These are phyloP conservation scores for Lateolabrax maculatus DNA, from an alignment of 2,797 vertebrate genomes.

Conservation along the genomic window DNA sequence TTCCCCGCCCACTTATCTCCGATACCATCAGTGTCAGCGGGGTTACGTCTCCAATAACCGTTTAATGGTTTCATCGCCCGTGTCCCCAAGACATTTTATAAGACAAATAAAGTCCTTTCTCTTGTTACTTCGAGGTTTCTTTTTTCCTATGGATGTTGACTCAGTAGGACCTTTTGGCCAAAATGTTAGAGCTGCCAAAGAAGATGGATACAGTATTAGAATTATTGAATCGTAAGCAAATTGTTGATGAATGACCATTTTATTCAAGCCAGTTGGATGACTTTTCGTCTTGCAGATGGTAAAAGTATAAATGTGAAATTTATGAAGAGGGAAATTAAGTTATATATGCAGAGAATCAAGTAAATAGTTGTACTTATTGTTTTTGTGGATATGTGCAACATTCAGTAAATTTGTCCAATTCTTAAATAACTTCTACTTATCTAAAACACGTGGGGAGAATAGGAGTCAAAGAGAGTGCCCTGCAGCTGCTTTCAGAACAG, in stretches of 20 bases:
- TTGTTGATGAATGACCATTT: conserved; percentile 56
- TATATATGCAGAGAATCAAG: conserved; percentile 3
- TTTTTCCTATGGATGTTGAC: conserved; percentile 53
- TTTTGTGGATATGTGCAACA: conserved; percentile 18
- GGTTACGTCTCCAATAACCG: conserved; percentile 67
- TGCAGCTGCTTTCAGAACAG: conserved; percentile 52
- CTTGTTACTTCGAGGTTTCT: conserved; percentile 63
- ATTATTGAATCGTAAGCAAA: conserved; percentile 47
- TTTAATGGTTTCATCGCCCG: conserved; percentile 78
- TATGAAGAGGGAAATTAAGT: conserved; percentile 19
- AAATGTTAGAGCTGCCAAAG: conserved; percentile 42
- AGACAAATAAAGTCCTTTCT: conserved; percentile 79
- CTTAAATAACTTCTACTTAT: conserved; percentile 41
- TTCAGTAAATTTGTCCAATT: conserved; percentile 29
- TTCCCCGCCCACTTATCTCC: conserved; percentile 60
- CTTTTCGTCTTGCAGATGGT: conserved; percentile 34
- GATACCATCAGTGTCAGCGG: conserved; percentile 71
- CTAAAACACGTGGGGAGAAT: conserved; percentile 51
- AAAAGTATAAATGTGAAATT: conserved; percentile 34
- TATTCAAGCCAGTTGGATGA: conserved; percentile 34
- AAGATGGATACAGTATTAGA: conserved; percentile 61
- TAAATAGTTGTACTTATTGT: neutral
- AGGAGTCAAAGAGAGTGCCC: conserved; percentile 37
- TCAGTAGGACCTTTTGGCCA: conserved; percentile 46
- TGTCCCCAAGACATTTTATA: conserved; percentile 74